phyloP scores from a whole-genome alignment of 2,113 vertebrate species.

The Capreolus pygargus region DNA sequence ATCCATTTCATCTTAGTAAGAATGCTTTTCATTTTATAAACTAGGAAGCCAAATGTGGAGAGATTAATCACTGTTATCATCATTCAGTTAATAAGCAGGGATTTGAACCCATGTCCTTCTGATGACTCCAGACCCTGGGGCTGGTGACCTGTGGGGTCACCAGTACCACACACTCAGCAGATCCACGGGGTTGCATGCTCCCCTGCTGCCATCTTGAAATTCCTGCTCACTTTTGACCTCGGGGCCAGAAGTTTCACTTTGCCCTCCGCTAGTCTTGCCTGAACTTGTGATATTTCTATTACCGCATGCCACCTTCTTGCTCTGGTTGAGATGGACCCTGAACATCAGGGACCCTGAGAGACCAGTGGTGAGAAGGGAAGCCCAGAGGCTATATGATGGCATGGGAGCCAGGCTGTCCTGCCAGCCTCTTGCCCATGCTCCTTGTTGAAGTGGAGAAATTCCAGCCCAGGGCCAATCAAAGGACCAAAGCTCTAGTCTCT shows the following conservation, averaged over 20 bases:
- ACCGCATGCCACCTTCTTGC: rapidly evolving
- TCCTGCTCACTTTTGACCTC: rapidly evolving
- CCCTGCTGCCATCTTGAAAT: rapidly evolving
- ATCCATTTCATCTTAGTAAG: not conserved
- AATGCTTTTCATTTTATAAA: not conserved
- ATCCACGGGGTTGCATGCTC: rapidly evolving
- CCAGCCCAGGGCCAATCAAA: not conserved
- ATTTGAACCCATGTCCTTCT: not conserved
- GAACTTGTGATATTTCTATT: rapidly evolving
- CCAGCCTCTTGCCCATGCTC: rapidly evolving
- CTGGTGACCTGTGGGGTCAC: rapidly evolving
- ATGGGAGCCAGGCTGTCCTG: rapidly evolving
- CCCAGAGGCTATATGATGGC: rapidly evolving
- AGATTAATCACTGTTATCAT: rapidly evolving
- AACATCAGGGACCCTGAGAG: rapidly evolving
- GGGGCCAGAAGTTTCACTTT: rapidly evolving
- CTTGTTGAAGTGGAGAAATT: not conserved
- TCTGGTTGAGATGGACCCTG: not conserved
- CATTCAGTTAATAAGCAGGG: not conserved
- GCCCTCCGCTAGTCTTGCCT: not conserved
- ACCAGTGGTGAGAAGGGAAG: not conserved
- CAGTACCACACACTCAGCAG: not conserved
- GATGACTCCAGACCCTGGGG: not conserved
- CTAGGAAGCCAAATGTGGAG: not conserved
- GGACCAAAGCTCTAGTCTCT: not conserved